These are phyloP conservation scores for Saimiri boliviensis DNA, from an alignment of 2,113 vertebrate species.

Conservation along the genomic window DNA sequence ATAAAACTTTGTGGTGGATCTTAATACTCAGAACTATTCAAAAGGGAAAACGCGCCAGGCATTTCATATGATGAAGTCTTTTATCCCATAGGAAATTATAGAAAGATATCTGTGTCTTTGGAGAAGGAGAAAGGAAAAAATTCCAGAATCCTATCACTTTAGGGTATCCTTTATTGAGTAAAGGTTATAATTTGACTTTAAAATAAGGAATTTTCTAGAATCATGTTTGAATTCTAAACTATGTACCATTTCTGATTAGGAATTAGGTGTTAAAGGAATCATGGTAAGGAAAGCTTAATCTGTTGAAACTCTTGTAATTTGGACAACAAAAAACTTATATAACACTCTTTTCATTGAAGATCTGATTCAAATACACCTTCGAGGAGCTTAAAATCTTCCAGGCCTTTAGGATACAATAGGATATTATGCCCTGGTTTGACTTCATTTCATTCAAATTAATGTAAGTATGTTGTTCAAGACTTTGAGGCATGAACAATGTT, in stretches of 20 bases:
- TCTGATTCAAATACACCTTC: not conserved
- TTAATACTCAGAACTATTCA: not conserved
- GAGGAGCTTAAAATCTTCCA: conserved; percentile 11
- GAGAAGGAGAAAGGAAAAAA: conserved; percentile 19
- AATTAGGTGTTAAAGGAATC: conserved; percentile 22
- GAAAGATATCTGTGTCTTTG: not conserved
- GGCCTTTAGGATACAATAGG: not conserved
- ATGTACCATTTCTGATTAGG: not conserved
- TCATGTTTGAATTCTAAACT: conserved; percentile 27
- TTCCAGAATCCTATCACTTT: not conserved
- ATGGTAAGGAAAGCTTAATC: conserved; percentile 29
- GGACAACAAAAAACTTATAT: not conserved
- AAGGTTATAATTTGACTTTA: conserved; percentile 21
- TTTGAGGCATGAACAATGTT: not conserved
- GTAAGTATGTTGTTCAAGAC: not conserved
- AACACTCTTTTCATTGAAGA: not conserved
- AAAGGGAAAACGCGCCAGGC: not conserved
- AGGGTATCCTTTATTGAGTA: not conserved
- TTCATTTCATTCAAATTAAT: conserved; percentile 28
- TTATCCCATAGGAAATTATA: not conserved
- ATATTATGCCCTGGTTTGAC: not conserved
- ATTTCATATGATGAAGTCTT: not conserved
- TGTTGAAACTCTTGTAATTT: conserved; percentile 45
- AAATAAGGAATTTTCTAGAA: conserved; percentile 24
- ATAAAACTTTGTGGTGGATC: conserved; percentile 30